Conservation (phyloP, 2,888 invertebrate species). For the Chaetogeoica ovagalla region DNA sequence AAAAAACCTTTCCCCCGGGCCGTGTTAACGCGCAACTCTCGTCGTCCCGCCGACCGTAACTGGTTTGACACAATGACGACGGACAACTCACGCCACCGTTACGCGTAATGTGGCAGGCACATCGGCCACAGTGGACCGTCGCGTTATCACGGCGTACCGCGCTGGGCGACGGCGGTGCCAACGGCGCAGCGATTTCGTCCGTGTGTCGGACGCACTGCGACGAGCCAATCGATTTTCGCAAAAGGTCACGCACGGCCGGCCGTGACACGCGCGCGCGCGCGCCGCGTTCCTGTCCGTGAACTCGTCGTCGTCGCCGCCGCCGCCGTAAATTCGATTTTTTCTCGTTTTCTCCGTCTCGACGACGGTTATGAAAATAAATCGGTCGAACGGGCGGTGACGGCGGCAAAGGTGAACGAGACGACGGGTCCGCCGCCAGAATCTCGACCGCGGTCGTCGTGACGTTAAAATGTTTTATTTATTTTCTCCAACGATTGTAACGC, state of each 20-base stretch:
- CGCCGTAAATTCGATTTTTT: too few species aligned
- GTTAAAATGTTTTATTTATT: too few species aligned
- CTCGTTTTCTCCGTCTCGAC: too few species aligned
- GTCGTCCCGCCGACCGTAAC: neutral
- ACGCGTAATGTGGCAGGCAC: conserved; percentile 37
- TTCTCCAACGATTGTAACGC: too few species aligned
- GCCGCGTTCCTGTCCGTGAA: neutral
- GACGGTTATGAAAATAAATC: too few species aligned
- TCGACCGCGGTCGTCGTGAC: too few species aligned
- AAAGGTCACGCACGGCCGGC: neutral
- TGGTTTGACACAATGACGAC: conserved; percentile 28
- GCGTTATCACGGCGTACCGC: conserved; percentile 10
- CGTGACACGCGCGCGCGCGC: neutral
- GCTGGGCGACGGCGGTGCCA: conserved; percentile 12
- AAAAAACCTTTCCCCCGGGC: too few species aligned
- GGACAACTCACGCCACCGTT: conserved; percentile 51
- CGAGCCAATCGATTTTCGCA: neutral
- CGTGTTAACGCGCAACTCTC: neutral
- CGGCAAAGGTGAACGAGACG: too few species aligned
- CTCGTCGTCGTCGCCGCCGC: too few species aligned
- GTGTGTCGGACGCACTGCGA: neutral
- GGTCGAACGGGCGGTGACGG: too few species aligned
- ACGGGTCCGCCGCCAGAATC: too few species aligned
- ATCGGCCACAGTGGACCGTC: conserved; percentile 26
- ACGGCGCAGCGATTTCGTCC: neutral